A percentile compares a stretch with the other conserved stretches of the same genome.
These are phyloP conservation scores for Carassius gibelio DNA, from an alignment of 2,113 vertebrate species.

Conservation along the genomic window DNA sequence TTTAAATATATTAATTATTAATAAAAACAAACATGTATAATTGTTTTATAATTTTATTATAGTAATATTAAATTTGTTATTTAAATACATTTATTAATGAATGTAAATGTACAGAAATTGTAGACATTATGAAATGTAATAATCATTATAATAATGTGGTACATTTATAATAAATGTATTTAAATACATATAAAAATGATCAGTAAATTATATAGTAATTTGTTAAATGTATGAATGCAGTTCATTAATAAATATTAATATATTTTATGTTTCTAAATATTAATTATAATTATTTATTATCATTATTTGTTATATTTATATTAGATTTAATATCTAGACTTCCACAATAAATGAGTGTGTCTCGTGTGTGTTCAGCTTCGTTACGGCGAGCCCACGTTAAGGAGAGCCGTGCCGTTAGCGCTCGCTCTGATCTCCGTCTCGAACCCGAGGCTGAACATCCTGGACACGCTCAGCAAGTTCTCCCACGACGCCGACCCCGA, in stretches of 20 bases:
- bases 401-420: constrained; percentile 92
- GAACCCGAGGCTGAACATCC: constrained; percentile 95
- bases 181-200: not conserved
- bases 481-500: constrained; percentile 96
- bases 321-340: not conserved
- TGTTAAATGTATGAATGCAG: not conserved
- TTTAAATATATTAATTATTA: no score
- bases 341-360: not conserved
- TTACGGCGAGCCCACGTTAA: constrained; percentile 95
- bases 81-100: no score
- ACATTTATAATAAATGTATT: no score
- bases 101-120: no score
- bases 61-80: no score
- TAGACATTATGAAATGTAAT: no score
- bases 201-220: not conserved
- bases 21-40: no score
- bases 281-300: not conserved
- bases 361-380: constrained; percentile 77
- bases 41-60: no score
- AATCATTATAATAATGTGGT: no score
- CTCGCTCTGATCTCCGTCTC: constrained; percentile 95
- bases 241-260: not conserved
- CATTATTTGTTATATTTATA: not conserved
- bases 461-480: constrained; percentile 98
- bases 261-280: not conserved